Percentiles rank a stretch among this genome's conserved stretches.
Evolutionary conservation across 2,113 vertebrate species (phyloP).

Genomic region (Indicator maculatus): DNA sequence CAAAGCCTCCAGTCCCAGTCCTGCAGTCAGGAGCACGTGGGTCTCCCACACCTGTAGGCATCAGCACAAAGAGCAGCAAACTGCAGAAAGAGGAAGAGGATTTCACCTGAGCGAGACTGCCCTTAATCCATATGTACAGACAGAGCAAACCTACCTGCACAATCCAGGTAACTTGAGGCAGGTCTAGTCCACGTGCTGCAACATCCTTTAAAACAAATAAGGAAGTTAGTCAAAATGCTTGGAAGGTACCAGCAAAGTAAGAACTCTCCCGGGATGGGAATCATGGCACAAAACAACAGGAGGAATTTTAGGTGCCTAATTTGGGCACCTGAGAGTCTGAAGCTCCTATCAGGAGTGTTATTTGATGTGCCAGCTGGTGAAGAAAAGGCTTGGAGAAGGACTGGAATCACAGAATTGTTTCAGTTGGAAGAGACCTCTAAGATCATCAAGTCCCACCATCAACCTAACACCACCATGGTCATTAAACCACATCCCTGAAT

Average conservation of each 20-base stretch:
- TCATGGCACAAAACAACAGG: background rate
- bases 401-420: background rate
- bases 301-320: background rate
- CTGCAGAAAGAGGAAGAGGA: background rate
- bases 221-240: background rate
- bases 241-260: background rate
- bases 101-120: background rate
- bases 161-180: conserved; percentile 94
- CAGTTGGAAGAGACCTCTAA: too few species aligned
- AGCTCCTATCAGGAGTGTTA: background rate
- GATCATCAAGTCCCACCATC: too few species aligned
- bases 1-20: background rate
- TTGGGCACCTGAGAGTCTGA: background rate
- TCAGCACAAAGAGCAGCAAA: background rate
- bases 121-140: background rate
- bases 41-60: background rate
- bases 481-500: too few species aligned
- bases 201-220: conserved; percentile 84
- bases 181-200: conserved; percentile 92
- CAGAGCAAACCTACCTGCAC: conserved; percentile 84
- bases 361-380: conserved; percentile 21
- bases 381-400: background rate
- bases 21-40: background rate
- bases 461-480: too few species aligned
- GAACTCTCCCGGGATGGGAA: background rate